Conservation (phyloP, 2,113 vertebrate genomes). For the Sinocyclocheilus anshuiensis region DNA sequence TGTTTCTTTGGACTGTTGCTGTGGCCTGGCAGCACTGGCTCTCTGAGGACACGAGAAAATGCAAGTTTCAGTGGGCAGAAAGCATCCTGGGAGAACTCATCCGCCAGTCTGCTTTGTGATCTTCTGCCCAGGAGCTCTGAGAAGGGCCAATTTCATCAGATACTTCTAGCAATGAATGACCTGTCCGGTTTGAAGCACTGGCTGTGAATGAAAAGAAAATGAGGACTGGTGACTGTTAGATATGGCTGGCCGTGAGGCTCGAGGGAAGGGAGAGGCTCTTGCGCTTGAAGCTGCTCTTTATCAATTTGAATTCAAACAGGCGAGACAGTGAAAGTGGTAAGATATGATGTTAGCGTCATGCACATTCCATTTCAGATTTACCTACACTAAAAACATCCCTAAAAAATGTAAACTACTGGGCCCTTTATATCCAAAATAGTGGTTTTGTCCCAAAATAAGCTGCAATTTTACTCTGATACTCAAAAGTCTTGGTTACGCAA, state of each 20-base stretch:
- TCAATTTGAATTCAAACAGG: constrained; percentile 5
- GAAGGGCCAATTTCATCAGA: constrained; percentile 63
- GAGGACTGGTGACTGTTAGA: constrained; percentile 39
- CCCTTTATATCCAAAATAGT: neutral
- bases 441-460: neutral
- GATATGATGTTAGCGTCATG: neutral
- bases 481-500: too few relatives aligned
- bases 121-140: constrained; percentile 72
- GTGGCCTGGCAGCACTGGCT: neutral
- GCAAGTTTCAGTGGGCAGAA: constrained; percentile 59
- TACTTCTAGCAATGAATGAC: constrained; percentile 62
- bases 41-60: constrained; percentile 34
- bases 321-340: neutral
- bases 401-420: neutral
- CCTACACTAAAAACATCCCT: neutral
- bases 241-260: constrained; percentile 14
- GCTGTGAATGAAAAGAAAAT: constrained; percentile 39
- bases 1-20: neutral
- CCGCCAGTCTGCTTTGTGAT: constrained; percentile 74
- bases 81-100: constrained; percentile 68
- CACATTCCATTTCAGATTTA: neutral
- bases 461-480: neutral
- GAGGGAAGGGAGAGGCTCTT: neutral
- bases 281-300: neutral
- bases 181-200: constrained; percentile 57